phyloP scores from a whole-genome alignment of 2,888 invertebrate genomes.

The Trachelus stipa region DNA sequence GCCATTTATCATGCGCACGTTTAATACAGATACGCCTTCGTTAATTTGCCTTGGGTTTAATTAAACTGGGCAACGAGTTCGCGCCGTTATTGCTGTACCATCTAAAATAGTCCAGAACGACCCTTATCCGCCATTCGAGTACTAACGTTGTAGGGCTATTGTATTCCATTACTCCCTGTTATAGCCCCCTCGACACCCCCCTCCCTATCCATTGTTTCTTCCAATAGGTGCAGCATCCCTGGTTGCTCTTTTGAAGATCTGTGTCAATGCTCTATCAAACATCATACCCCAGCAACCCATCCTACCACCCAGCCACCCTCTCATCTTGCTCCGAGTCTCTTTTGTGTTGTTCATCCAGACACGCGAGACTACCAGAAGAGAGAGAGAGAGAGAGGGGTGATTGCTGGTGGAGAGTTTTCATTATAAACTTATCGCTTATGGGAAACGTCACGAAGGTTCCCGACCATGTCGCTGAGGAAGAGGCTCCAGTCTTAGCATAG shows the following conservation, averaged over 20 bases:
- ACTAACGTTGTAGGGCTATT: neutral
- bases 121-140: too few species aligned
- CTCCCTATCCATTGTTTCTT: neutral
- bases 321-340: too few species aligned
- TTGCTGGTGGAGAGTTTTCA: too few species aligned
- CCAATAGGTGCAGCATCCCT: neutral
- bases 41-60: slow-evolving; percentile 27
- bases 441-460: too few species aligned
- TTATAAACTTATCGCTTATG: too few species aligned
- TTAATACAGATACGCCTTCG: slow-evolving; percentile 17
- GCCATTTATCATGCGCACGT: slow-evolving; percentile 15
- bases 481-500: neutral
- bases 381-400: too few species aligned
- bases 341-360: too few species aligned
- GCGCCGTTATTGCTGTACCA: neutral
- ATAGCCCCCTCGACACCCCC: neutral
- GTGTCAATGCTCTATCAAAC: too few species aligned
- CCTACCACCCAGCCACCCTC: too few species aligned
- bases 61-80: slow-evolving; percentile 17
- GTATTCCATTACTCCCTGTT: neutral
- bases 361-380: too few species aligned
- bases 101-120: neutral
- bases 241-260: neutral
- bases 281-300: too few species aligned
- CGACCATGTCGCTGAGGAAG: too few species aligned